Evolutionary conservation across 2,797 vertebrate species (phyloP).

Genomic region (Sus cebifrons): DNA sequence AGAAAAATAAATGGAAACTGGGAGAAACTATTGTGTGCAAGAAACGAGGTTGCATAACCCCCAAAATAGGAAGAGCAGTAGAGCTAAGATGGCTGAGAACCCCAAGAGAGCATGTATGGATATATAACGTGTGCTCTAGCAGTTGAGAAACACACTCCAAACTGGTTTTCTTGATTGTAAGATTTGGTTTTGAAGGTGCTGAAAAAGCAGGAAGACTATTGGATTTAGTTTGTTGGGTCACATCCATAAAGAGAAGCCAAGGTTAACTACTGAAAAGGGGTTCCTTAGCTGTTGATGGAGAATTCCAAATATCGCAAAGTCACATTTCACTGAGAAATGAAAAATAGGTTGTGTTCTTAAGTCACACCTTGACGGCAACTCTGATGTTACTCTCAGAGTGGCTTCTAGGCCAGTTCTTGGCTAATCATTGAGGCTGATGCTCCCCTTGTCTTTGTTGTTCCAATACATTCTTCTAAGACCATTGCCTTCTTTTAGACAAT

Average conservation of each 20-base stretch:
- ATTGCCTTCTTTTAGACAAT: neutral
- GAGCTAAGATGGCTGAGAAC: neutral
- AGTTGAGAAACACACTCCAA: neutral
- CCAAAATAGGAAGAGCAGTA: neutral
- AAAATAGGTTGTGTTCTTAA: neutral
- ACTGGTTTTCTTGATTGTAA: constrained; percentile 21
- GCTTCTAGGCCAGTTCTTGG: neutral
- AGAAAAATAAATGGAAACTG: neutral
- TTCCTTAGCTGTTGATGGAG: constrained; percentile 30
- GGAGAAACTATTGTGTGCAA: neutral
- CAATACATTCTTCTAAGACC: neutral
- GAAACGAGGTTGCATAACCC: neutral
- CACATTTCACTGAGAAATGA: constrained; percentile 4
- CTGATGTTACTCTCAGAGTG: neutral
- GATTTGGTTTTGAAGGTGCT: constrained; percentile 51
- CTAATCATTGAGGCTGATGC: neutral
- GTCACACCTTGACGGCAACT: neutral
- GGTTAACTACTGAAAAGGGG: neutral
- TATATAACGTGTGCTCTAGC: neutral
- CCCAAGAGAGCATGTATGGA: neutral
- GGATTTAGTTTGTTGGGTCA: constrained; percentile 41
- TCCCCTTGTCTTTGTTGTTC: neutral
- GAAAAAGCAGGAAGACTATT: constrained; percentile 8
- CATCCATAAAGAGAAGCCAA: constrained; percentile 45
- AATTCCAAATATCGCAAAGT: constrained; percentile 36